Base-by-base conservation (phyloP, 2,888 invertebrate species). In the Andrena bicolor region DNA sequence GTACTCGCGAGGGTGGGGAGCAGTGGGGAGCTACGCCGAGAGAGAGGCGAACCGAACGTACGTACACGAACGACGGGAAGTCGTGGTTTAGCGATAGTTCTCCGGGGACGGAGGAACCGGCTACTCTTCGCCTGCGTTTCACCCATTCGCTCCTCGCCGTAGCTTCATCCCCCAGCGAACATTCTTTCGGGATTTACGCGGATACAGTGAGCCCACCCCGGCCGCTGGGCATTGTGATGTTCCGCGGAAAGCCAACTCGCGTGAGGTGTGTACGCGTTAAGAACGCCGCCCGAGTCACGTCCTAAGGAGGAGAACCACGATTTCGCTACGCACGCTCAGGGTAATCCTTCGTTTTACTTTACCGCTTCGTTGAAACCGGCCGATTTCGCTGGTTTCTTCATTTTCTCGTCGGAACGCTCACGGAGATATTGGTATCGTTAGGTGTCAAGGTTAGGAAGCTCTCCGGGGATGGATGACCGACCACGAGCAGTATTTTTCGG, bases 21-120 rank as follows among this genome's bases (percentile, higher is more conserved):
- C 73, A 8, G n/a, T n/a, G n/a, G n/a, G n/a, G n/a, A n/a, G n/a
- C 63, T 1, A 23, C 73, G 69, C 73, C 74, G 73, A 28, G 61
- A 56, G 61, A 56, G 78, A 65, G 41, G 64, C 77, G 83, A 76
- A 65, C 83, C 66, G 32, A 76, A 48, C 86, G 84, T 69, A 80
- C 77, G 81, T 78, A 64, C 71, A 76, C 76, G 82, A 82, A 80
- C 82, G 75, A 80, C 82, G 35, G 82, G 76, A 76, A 86, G 85
- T 85, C 82, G 86, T 63, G 82, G 84, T 70, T 84, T 82, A 73
- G 80, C 87, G 88, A 86, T 90, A 89, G 88, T 88, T 86, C 84
- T 85, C 81, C 90, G 87, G 86, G 84, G 83, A 85, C 81, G 72
- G 70, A 87, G 76, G 85, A 82, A 28, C 83, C 83, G 79, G 83